These are phyloP conservation scores for Eubasilissa regina DNA, from an alignment of 1,140 invertebrate genomes.

Conservation along the genomic window DNA sequence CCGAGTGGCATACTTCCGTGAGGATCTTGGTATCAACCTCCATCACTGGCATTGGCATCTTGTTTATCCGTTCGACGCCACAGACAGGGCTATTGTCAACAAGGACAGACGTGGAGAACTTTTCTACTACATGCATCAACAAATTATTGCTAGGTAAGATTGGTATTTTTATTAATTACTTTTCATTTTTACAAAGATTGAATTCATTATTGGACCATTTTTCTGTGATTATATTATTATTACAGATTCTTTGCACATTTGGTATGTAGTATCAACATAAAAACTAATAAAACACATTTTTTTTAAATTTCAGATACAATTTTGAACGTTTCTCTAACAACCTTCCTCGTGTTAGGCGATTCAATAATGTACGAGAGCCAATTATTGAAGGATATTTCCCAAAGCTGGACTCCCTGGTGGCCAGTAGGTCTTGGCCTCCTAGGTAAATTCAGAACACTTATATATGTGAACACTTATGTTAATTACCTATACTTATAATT, in stretches of 20 bases:
- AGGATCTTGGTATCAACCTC: slow-evolving; percentile 82
- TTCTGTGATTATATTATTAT: no score
- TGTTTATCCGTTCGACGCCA: slow-evolving; percentile 81
- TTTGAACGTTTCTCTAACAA: slow-evolving; percentile 79
- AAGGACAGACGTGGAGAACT: slow-evolving; percentile 83
- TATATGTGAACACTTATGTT: no score
- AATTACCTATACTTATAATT: no score
- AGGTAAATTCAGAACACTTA: slow-evolving; percentile 61
- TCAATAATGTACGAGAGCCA: slow-evolving; percentile 76
- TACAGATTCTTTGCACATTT: no score
- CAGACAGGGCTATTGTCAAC: slow-evolving; percentile 73
- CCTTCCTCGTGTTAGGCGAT: slow-evolving; percentile 73
- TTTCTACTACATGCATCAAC: slow-evolving; percentile 87
- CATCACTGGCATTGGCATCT: slow-evolving; percentile 92
- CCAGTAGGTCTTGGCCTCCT: slow-evolving; percentile 72
- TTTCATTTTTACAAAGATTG: neutral
- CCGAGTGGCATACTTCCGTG: slow-evolving; percentile 82
- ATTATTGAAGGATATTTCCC: slow-evolving; percentile 82
- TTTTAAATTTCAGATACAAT: slow-evolving; percentile 75
- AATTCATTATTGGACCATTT: no score
- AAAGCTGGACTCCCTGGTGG: slow-evolving; percentile 79
- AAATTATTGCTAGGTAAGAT: slow-evolving; percentile 75
- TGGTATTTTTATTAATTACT: neutral
- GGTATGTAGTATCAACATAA: slow-evolving; percentile 15
- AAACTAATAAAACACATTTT: neutral